phyloP scores from a whole-genome alignment of 2,888 invertebrate genomes.

The Drosophila suboccidentalis region DNA sequence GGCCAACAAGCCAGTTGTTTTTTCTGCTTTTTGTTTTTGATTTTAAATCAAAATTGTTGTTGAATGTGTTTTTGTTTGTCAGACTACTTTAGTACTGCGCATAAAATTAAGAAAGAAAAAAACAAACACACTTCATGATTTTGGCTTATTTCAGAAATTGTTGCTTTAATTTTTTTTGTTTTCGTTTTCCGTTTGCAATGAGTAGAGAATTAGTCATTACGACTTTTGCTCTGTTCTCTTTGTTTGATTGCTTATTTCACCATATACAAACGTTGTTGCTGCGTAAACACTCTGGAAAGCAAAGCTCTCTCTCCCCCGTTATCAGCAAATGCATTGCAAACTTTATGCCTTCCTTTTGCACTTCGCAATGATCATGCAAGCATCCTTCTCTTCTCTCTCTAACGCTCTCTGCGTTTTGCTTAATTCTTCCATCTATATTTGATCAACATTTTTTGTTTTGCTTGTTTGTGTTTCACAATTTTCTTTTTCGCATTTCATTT shows the following conservation, averaged over 20 bases:
- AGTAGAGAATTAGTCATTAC: constrained; percentile 66
- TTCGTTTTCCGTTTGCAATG: constrained; percentile 26
- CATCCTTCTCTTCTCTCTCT: constrained; percentile 8
- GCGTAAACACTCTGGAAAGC: constrained; percentile 25
- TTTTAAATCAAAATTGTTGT: constrained; percentile 43
- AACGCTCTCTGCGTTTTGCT: background rate
- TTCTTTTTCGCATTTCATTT: constrained; percentile 16
- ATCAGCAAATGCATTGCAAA: constrained; percentile 25
- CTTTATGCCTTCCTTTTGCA: constrained; percentile 3
- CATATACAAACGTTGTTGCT: constrained; percentile 29
- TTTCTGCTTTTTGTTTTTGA: constrained; percentile 29
- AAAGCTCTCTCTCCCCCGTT: constrained; percentile 20
- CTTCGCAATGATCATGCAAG: constrained; percentile 5
- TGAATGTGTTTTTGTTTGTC: constrained; percentile 36
- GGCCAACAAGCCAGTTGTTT: constrained; percentile 56
- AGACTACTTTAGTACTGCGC: constrained; percentile 47
- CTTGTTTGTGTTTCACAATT: constrained; percentile 23
- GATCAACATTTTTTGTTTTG: constrained; percentile 37
- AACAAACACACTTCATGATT: constrained; percentile 18
- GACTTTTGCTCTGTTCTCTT: constrained; percentile 45
- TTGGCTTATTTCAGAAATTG: constrained; percentile 24
- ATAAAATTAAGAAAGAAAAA: constrained; percentile 40
- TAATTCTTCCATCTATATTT: constrained; percentile 19
- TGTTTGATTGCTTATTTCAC: constrained; percentile 58
- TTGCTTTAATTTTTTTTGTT: constrained; percentile 24